phyloP scores from a whole-genome alignment of 37 sponge, comb jelly and placozoan species.

The Spongilla lacustris region DNA sequence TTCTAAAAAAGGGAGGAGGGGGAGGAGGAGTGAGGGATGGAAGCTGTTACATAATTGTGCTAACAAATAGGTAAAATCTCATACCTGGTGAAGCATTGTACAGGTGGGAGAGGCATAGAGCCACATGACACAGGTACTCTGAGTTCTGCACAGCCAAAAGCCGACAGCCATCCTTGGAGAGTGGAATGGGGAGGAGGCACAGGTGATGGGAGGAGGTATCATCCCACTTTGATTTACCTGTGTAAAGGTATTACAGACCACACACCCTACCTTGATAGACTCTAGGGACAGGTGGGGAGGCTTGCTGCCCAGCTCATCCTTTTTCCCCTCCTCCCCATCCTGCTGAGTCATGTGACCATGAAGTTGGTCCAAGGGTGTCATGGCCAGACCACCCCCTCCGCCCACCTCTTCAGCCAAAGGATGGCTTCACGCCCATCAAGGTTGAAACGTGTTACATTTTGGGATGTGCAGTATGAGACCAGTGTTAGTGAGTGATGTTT shows the following conservation, averaged over 20 bases:
- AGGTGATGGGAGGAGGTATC: neutral
- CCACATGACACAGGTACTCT: slow-evolving; percentile 26
- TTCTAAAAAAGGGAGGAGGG: neutral
- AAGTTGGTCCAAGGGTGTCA: neutral
- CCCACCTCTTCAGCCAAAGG: too few relatives aligned
- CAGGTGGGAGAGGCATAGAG: neutral
- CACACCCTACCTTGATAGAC: neutral
- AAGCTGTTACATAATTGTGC: too few relatives aligned
- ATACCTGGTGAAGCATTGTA: too few relatives aligned
- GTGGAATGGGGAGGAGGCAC: neutral
- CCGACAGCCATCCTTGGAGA: slow-evolving; percentile 32
- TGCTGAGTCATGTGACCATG: neutral
- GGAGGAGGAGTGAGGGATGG: neutral
- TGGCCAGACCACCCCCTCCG: too few relatives aligned
- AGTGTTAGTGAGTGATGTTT: too few relatives aligned
- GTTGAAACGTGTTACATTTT: too few relatives aligned
- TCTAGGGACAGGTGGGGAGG: neutral
- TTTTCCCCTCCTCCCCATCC: neutral
- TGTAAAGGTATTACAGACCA: neutral
- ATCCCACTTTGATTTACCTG: neutral
- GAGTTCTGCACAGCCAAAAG: slow-evolving; percentile 56
- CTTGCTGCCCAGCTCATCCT: neutral
- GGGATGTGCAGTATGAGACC: too few relatives aligned
- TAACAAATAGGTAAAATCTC: too few relatives aligned
- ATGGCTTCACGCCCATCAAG: too few relatives aligned